phyloP scores from a whole-genome alignment of 2,113 vertebrate genomes.

The Engystomops pustulosus region DNA sequence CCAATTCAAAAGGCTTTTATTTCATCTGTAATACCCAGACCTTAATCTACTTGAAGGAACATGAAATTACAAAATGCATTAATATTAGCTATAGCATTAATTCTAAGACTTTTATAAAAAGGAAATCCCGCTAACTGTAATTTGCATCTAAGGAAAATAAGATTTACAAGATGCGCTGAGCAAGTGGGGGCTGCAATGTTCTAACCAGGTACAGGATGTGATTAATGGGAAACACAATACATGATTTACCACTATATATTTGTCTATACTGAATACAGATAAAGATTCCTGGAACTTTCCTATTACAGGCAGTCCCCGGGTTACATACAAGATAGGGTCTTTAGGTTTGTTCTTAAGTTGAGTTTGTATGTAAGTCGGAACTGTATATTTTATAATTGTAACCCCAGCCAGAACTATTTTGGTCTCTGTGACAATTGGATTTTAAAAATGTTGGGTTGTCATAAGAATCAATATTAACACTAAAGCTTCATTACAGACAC shows the following conservation, averaged over 20 bases:
- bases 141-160: slow-evolving; percentile 18
- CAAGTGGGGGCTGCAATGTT: not conserved
- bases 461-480: too few relatives aligned
- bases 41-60: slow-evolving; percentile 52
- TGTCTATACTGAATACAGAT: too few relatives aligned
- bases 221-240: not conserved
- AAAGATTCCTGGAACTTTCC: too few relatives aligned
- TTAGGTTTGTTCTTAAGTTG: too few relatives aligned
- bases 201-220: not conserved
- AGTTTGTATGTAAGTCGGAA: too few relatives aligned
- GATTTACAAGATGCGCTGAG: slow-evolving; percentile 25
- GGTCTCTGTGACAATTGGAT: too few relatives aligned
- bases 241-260: not conserved
- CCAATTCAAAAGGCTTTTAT: slow-evolving; percentile 34
- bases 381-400: too few relatives aligned
- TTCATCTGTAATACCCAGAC: slow-evolving; percentile 32
- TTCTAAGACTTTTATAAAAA: slow-evolving; percentile 42
- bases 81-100: slow-evolving; percentile 39
- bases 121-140: slow-evolving; percentile 23
- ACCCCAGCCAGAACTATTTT: too few relatives aligned
- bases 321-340: too few relatives aligned
- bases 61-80: slow-evolving; percentile 45
- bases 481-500: too few relatives aligned
- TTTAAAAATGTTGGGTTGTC: too few relatives aligned
- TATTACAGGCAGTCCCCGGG: too few relatives aligned